Evolutionary conservation across 2,113 vertebrate species (phyloP), one percentile per base, ranked within the genome.

Genomic region (Campylorhamphus procurvoides): DNA sequence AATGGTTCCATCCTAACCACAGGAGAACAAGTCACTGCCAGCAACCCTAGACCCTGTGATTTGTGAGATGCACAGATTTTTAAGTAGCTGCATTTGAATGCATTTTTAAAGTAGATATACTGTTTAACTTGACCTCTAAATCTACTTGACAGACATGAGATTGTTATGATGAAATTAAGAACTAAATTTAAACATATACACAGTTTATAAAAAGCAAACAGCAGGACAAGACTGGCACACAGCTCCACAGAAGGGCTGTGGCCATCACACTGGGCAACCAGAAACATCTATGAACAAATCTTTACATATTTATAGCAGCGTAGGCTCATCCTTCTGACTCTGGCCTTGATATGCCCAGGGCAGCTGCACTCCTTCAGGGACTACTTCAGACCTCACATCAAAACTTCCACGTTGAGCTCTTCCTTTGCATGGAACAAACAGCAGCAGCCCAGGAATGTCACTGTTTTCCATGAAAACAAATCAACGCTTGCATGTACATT

Each of bases 1-100:
- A 69, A 67, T 29, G 29, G 27, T 46, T 77, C 50, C 55, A 74
- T 27, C 11, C 49, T 12, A 47, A 62, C 33, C 64, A 72, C 18
- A 56, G 35, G 23, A 81, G 24, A 68, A 31, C 5, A 17, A 59
- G 18, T 29, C 59, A 50, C 47, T 50, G 55, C 35, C 80, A 87
- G 12, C 16, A 81, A 2, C 39, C 28, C 60, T 6, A 19, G 31
- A 40, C 10, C 12, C 18, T 29, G n/a, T 1, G 3, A 72, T 73
- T 23, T 73, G 15, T 23, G 4, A 47, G 50, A 49, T 0, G 0
- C 3, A 27, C 1, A 44, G 9, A 15, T 28, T 55, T 53, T 46
- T 47, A 63, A 73, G 19, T 25, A 82, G 33, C 16, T 72, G 15
- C 25, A 44, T 22, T 33, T 33, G 40, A 15, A 73, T 46, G 12